These are phyloP conservation scores for Pristis pectinata DNA, from an alignment of 2,797 vertebrate species.

Conservation along the genomic window DNA sequence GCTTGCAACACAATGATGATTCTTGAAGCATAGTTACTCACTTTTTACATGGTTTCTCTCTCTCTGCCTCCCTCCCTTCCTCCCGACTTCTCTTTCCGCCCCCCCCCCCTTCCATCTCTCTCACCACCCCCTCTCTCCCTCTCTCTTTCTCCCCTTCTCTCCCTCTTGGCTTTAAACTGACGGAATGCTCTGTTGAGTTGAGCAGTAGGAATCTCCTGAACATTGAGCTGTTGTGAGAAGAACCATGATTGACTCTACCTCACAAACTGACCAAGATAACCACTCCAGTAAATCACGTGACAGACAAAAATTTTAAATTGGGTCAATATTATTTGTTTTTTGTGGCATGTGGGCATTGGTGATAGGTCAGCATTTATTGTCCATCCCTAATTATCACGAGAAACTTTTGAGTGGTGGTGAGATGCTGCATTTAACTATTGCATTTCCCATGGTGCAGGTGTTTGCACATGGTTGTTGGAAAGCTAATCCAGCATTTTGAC, in stretches of 20 bases:
- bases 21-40: background rate
- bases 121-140: background rate
- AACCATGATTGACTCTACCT: too few relatives aligned
- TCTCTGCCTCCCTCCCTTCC: background rate
- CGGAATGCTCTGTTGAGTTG: too few relatives aligned
- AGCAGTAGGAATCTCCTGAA: too few relatives aligned
- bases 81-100: too few relatives aligned
- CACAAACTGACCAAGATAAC: too few relatives aligned
- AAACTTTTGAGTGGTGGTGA: background rate
- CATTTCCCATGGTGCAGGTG: background rate
- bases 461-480: background rate
- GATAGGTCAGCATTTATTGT: background rate
- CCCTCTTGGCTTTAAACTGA: too few relatives aligned
- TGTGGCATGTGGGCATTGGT: background rate
- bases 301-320: too few relatives aligned
- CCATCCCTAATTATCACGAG: background rate
- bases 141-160: background rate
- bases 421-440: background rate
- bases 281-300: too few relatives aligned
- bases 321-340: background rate
- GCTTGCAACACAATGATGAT: background rate
- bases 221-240: too few relatives aligned
- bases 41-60: background rate
- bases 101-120: too few relatives aligned
- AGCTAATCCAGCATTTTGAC: background rate